These are phyloP conservation scores for Diuraphis noxia DNA, from an alignment of 1,140 invertebrate genomes.

Conservation along the genomic window DNA sequence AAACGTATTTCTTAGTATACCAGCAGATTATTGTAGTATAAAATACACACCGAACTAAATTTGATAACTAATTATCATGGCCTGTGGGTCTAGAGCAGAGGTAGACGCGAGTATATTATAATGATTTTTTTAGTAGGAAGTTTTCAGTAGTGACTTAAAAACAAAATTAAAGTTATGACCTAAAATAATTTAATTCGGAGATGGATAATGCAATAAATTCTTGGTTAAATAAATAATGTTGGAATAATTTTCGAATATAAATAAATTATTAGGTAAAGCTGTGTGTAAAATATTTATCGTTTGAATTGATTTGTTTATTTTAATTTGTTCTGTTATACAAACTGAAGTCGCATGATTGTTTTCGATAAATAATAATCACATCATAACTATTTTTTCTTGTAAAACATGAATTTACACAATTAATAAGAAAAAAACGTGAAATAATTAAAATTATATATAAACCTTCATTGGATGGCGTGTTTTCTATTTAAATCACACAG, in stretches of 20 bases:
- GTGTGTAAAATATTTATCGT: background rate
- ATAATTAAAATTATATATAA: background rate
- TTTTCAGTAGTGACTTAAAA: background rate
- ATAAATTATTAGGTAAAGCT: background rate
- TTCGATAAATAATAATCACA: background rate
- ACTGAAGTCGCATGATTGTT: background rate
- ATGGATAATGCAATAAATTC: background rate
- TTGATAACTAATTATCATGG: background rate
- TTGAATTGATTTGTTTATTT: conserved; percentile 1
- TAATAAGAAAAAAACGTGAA: background rate
- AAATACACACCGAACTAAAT: background rate
- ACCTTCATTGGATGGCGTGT: background rate
- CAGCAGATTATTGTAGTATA: background rate
- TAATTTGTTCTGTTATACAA: conserved; percentile 2
- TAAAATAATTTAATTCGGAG: background rate
- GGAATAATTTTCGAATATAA: background rate
- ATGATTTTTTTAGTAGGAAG: background rate
- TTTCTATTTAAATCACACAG: background rate
- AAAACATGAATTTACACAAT: background rate
- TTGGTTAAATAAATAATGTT: background rate
- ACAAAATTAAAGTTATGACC: background rate
- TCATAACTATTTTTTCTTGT: background rate
- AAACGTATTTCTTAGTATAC: background rate
- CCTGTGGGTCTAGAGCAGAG: background rate
- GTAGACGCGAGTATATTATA: background rate